Base-by-base conservation (phyloP, 37 sponge, comb jelly and placozoan genomes). In the Halichondria panicea region DNA sequence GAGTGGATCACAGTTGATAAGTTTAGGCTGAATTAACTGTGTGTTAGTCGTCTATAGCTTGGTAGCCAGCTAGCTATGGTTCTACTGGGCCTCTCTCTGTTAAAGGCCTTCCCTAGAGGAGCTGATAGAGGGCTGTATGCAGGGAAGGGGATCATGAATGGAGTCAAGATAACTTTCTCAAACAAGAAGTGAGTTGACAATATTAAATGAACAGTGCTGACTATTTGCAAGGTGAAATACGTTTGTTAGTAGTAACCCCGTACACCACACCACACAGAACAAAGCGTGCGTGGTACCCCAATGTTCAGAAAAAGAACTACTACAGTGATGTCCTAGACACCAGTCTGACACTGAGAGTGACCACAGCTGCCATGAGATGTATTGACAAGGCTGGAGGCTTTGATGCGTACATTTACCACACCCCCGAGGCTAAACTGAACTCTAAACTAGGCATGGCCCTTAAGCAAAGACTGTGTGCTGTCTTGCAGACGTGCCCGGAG, bases 341-440 rank as follows among this genome's bases (percentile, higher is more conserved):
- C 21, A 74, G 56, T 0, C 48, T 89, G 54, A 46, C 30, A 0
- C 41, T 93, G 13, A 57, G 78, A 34, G 64, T 93, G 21, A 85
- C 94, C 19, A 80, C 87, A 5, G 30, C 63, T 63, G 89, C 77
- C 42, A 88, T 93, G 86, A 71, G 94, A 45, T 82, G 83, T 19
- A 93, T 93, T 32, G 94, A 93, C 79, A 93, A 85, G 64, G 90
- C 90, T 8, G 94, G 94, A 36, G 89, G 90, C 3, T 85, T 93
- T 36, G 94, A 93, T 48, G 74, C 68, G 15, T 93, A 93, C 75
- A 81, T 93, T 32, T 79, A 82, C 58, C 82, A 93, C 80, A 93
- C 94, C 38, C 82, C 88, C 1, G 86, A 84, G 33, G 66, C 63
- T 60, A 89, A 89, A 48, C 83, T 93, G 33, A 71, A 60, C 18